phyloP scores from a whole-genome alignment of 2,797 vertebrate genomes.

The Halcyon leucocephala region DNA sequence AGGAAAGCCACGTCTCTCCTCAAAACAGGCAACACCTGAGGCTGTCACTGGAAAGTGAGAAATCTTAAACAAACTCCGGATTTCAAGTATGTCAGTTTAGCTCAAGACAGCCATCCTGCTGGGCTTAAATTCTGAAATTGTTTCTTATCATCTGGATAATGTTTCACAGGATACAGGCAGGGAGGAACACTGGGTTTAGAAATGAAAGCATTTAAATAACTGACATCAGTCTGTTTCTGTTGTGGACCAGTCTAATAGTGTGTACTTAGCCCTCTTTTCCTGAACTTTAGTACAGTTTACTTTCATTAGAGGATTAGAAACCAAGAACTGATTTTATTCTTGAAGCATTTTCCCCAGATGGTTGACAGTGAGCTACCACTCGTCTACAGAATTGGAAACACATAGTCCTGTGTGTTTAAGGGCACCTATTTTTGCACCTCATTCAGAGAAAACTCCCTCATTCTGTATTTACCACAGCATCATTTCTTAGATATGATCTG shows the following conservation, averaged over 20 bases:
- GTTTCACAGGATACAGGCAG: neutral
- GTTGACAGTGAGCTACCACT: neutral
- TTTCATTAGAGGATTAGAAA: neutral
- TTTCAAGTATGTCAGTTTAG: neutral
- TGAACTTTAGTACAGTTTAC: neutral
- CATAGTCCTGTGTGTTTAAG: neutral
- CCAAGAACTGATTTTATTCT: neutral
- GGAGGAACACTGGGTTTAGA: conserved; percentile 36
- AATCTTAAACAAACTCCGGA: conserved; percentile 20
- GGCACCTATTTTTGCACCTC: neutral
- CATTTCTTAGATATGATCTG: neutral
- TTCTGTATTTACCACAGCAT: neutral
- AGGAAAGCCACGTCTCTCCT: conserved; percentile 43
- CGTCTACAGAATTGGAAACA: neutral
- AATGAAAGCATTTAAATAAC: neutral
- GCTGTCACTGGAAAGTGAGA: conserved; percentile 32
- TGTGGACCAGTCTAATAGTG: neutral
- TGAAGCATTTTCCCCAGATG: conserved; percentile 21
- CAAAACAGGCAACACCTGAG: conserved; percentile 62
- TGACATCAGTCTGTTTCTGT: neutral
- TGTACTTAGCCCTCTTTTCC: neutral
- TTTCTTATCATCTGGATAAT: neutral
- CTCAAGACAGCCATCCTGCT: neutral
- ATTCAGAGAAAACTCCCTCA: neutral
- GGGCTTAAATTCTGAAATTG: neutral